phyloP scores from a whole-genome alignment of 2,113 vertebrate genomes.

The Hydrolagus affinis region DNA sequence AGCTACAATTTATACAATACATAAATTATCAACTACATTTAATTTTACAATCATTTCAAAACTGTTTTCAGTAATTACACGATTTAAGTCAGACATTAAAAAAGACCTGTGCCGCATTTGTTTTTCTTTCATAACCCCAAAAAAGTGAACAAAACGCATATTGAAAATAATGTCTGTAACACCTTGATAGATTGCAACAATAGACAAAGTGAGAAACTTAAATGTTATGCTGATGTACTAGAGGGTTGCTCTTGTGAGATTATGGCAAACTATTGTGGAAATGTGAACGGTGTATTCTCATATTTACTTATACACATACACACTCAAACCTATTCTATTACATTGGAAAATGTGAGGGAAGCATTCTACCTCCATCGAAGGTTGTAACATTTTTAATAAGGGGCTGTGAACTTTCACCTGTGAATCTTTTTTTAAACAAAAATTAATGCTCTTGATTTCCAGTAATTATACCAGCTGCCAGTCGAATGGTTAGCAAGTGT shows the following conservation, averaged over 20 bases:
- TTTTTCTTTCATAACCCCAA: neutral
- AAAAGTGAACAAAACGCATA: neutral
- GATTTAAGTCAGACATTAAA: neutral
- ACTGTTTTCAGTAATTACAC: neutral
- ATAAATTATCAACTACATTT: neutral
- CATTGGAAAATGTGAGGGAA: neutral
- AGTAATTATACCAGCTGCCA: neutral
- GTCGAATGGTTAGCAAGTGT: no score
- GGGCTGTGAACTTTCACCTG: neutral
- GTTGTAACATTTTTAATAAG: neutral
- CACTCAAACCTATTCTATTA: neutral
- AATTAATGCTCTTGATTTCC: neutral
- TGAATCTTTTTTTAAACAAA: neutral
- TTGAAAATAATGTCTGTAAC: neutral
- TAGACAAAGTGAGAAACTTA: neutral
- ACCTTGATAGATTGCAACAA: neutral
- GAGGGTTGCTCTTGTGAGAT: neutral
- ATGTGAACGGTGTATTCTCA: no score
- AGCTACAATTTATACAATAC: constrained; percentile 8
- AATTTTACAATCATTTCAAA: neutral
- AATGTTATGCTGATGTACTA: neutral
- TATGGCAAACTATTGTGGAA: neutral
- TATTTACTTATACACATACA: no score
- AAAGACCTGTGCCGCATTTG: neutral
- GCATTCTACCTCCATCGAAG: neutral